Evolutionary conservation across 2,888 invertebrate species (phyloP).

Genomic region (Andrena fulva): DNA sequence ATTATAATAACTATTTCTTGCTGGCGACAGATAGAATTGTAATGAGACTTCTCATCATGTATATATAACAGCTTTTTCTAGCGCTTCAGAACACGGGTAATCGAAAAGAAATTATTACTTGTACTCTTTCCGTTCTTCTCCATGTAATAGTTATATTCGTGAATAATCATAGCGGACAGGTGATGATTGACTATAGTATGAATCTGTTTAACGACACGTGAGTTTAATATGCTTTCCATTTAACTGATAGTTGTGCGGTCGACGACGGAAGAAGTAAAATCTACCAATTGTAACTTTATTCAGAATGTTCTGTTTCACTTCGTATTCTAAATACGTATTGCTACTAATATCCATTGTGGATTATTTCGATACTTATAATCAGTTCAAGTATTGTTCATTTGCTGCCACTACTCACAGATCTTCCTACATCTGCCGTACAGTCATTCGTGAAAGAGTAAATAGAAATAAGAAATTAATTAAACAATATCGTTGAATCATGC

Average conservation of each 20-base stretch:
- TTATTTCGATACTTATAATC: too few relatives aligned
- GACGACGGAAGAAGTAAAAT: not conserved
- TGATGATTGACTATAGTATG: not conserved
- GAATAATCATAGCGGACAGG: slow-evolving; percentile 1
- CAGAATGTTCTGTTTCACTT: too few relatives aligned
- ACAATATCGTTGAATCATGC: not conserved
- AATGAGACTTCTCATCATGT: too few relatives aligned
- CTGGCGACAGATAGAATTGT: too few relatives aligned
- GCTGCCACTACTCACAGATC: not conserved
- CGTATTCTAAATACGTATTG: too few relatives aligned
- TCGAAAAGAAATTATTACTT: too few relatives aligned
- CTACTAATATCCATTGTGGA: too few relatives aligned
- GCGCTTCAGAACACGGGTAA: not conserved
- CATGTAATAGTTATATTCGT: not conserved
- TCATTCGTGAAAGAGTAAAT: not conserved
- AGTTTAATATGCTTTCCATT: not conserved
- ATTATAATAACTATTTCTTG: too few relatives aligned
- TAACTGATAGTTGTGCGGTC: not conserved
- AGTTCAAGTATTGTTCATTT: too few relatives aligned
- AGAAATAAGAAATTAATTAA: not conserved
- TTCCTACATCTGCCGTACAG: too few relatives aligned
- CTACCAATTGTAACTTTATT: too few relatives aligned
- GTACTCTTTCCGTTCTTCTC: not conserved
- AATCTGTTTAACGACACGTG: slow-evolving; percentile 4
- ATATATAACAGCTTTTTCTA: not conserved